Percentiles rank a stretch among this genome's conserved stretches.
Conservation (phyloP, 2,797 vertebrate species). For the Oreochromis grahami region DNA sequence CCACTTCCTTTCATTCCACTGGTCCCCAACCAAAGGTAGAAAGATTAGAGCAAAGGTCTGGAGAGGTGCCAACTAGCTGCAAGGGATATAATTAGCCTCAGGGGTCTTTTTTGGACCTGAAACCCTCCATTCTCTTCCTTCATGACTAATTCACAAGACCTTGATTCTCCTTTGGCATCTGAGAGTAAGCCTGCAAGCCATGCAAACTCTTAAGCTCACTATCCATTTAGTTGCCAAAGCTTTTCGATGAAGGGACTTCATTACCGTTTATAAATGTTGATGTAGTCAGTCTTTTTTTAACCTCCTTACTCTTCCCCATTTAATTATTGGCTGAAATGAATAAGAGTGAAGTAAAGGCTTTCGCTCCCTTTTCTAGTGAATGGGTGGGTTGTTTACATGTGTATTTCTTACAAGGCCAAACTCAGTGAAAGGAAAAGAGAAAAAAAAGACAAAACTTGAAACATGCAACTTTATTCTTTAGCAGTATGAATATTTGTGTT, state of each 20-base stretch:
- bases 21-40: constrained; percentile 45
- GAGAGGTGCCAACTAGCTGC: constrained; percentile 45
- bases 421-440: neutral
- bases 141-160: constrained; percentile 69
- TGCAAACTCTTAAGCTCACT: constrained; percentile 14
- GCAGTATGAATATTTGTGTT: constrained; percentile 34
- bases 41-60: constrained; percentile 53
- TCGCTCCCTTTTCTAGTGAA: neutral
- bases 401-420: neutral
- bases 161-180: constrained; percentile 55
- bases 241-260: constrained; percentile 2
- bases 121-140: constrained; percentile 48
- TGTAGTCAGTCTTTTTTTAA: neutral
- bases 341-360: neutral
- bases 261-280: neutral
- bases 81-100: constrained; percentile 75
- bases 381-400: neutral
- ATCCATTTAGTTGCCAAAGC: neutral
- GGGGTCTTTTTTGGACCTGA: constrained; percentile 62
- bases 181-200: constrained; percentile 38
- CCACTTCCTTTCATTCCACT: constrained; percentile 25
- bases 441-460: neutral
- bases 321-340: neutral
- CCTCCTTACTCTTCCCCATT: neutral
- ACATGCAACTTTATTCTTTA: neutral